Evolutionary conservation across 2,113 vertebrate species (phyloP).

Genomic region (Mandrillus leucophaeus): DNA sequence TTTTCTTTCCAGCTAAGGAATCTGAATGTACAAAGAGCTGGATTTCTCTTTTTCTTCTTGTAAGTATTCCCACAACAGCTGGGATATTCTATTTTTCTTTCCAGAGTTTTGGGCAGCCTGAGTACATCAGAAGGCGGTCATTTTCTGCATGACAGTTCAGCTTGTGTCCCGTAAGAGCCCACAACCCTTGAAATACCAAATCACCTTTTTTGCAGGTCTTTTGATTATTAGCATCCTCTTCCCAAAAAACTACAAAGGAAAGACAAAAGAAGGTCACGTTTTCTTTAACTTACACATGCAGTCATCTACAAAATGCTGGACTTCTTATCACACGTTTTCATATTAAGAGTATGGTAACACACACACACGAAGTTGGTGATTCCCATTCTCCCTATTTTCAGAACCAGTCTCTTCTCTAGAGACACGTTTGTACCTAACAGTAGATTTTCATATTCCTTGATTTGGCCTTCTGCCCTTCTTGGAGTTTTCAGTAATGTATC

Average conservation of each 20-base stretch:
- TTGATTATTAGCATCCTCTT: conserved; percentile 73
- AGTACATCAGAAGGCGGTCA: conserved; percentile 52
- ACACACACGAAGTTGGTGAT: neutral
- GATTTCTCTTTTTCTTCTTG: conserved; percentile 1
- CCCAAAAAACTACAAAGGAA: conserved; percentile 75
- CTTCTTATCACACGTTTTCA: conserved; percentile 43
- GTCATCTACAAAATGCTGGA: conserved; percentile 45
- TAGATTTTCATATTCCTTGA: conserved; percentile 24
- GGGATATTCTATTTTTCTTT: conserved; percentile 49
- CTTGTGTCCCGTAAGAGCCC: conserved; percentile 68
- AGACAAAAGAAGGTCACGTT: conserved; percentile 58
- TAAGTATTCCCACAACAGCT: conserved; percentile 45
- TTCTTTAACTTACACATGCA: conserved; percentile 19
- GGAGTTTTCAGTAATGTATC: neutral
- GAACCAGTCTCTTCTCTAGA: conserved; percentile 60
- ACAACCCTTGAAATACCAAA: conserved; percentile 66
- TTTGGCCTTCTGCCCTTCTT: neutral
- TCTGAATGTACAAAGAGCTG: neutral
- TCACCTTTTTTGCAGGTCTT: conserved; percentile 63
- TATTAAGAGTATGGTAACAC: conserved; percentile 16
- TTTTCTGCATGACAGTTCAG: conserved; percentile 70
- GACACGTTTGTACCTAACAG: conserved; percentile 46
- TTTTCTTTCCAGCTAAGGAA: conserved; percentile 22
- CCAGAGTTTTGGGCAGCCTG: conserved; percentile 60
- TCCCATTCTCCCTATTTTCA: conserved; percentile 68